Conservation (phyloP, 2,113 vertebrate genomes). For the Paratilapia polleni region DNA sequence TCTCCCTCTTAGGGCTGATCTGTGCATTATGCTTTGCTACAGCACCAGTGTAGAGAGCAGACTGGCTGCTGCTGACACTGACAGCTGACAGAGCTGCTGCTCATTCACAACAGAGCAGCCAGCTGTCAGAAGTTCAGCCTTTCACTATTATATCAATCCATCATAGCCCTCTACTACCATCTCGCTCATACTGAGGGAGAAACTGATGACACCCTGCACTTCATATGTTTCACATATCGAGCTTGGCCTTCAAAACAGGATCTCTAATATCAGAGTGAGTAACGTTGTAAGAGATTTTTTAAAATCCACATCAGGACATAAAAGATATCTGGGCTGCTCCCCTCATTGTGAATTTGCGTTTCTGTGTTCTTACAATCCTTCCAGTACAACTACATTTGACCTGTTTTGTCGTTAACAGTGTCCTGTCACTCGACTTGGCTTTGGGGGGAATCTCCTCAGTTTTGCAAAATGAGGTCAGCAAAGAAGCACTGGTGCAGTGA, state of each 20-base stretch:
- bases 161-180: conserved; percentile 44
- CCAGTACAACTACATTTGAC: conserved; percentile 19
- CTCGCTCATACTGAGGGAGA: conserved; percentile 28
- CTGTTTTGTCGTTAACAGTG: conserved; percentile 11
- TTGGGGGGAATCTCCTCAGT: conserved; percentile 64
- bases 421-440: conserved; percentile 53
- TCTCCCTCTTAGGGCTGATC: conserved; percentile 37
- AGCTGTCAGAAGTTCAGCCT: conserved; percentile 63
- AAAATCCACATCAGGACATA: not conserved
- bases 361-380: not conserved
- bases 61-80: conserved; percentile 55
- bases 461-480: conserved; percentile 74
- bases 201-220: conserved; percentile 24
- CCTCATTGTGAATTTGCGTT: not conserved
- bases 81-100: conserved; percentile 65
- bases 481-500: conserved; percentile 60
- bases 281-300: not conserved
- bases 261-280: conserved; percentile 2
- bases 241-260: conserved; percentile 8
- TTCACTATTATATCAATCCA: conserved; percentile 49
- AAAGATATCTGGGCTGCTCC: not conserved
- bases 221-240: conserved; percentile 26
- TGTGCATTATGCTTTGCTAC: conserved; percentile 38
- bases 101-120: conserved; percentile 60
- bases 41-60: conserved; percentile 26